Evolutionary conservation across 2,888 invertebrate genomes (phyloP).

Genomic region (Halictus quadricinctus): DNA sequence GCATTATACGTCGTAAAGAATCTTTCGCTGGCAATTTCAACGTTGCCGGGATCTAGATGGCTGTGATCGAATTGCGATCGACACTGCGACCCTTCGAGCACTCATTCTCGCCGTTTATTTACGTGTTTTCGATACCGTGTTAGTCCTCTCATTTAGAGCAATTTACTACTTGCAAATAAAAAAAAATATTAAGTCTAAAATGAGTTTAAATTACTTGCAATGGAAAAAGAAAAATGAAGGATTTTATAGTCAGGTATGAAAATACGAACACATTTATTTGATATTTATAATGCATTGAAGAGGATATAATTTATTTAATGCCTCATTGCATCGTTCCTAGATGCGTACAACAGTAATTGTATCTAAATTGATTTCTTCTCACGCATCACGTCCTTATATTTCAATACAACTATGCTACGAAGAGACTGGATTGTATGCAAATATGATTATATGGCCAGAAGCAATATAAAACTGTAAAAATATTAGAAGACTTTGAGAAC

Average conservation of each 20-base stretch:
- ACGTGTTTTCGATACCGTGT: not conserved
- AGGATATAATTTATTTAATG: not conserved
- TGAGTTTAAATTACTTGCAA: no score
- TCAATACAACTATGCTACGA: not conserved
- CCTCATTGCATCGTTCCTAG: not conserved
- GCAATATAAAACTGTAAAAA: not conserved
- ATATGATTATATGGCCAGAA: not conserved
- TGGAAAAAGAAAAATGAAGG: no score
- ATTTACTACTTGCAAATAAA: not conserved
- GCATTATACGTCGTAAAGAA: slow-evolving; percentile 7
- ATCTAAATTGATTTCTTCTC: slow-evolving; percentile 5
- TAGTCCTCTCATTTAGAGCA: not conserved
- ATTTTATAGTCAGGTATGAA: no score
- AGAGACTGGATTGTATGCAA: not conserved
- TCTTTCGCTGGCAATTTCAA: not conserved
- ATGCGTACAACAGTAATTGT: not conserved
- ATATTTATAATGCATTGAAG: not conserved
- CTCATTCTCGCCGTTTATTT: not conserved
- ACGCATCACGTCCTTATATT: not conserved
- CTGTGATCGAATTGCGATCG: not conserved
- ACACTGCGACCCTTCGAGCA: not conserved
- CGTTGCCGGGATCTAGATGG: not conserved
- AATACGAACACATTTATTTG: no score
- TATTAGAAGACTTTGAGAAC: not conserved
- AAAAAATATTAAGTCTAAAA: not conserved